phyloP scores from a whole-genome alignment of 2,888 invertebrate genomes.

The Synanthedon vespiformis region DNA sequence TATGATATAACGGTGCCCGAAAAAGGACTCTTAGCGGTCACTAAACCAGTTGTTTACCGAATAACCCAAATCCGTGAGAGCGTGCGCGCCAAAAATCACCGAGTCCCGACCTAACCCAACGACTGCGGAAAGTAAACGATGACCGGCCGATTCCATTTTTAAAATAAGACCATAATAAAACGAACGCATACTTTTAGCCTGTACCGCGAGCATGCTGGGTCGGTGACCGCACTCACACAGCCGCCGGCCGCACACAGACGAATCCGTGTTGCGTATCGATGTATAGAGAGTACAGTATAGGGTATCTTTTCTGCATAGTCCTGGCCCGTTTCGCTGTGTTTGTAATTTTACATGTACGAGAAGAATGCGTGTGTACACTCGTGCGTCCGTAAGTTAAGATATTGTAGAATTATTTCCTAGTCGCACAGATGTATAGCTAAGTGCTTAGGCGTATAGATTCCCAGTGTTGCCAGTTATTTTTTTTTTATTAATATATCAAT shows the following conservation, averaged over 20 bases:
- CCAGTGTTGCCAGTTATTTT: too few relatives aligned
- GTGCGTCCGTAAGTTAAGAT: slow-evolving; percentile 55
- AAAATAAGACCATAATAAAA: slow-evolving; percentile 70
- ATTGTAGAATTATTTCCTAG: slow-evolving; percentile 70
- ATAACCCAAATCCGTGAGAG: slow-evolving; percentile 18
- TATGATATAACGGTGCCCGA: background rate
- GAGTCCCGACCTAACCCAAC: slow-evolving; percentile 63
- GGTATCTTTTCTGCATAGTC: slow-evolving; percentile 31
- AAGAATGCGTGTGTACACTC: slow-evolving; percentile 62
- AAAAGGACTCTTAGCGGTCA: slow-evolving; percentile 1
- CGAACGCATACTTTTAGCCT: slow-evolving; percentile 69
- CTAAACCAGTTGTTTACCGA: slow-evolving; percentile 26
- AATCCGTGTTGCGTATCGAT: slow-evolving; percentile 11
- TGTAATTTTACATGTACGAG: slow-evolving; percentile 65
- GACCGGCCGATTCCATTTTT: slow-evolving; percentile 58
- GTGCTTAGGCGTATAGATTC: slow-evolving; percentile 24
- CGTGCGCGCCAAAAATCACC: slow-evolving; percentile 19
- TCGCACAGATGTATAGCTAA: slow-evolving; percentile 27
- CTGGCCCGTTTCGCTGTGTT: slow-evolving; percentile 35
- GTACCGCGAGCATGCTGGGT: slow-evolving; percentile 67
- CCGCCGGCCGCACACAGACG: slow-evolving; percentile 24
- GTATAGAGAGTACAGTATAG: slow-evolving; percentile 3
- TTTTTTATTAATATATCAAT: too few relatives aligned
- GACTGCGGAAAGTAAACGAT: slow-evolving; percentile 37
- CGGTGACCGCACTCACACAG: slow-evolving; percentile 57